Evolutionary conservation across 2,888 invertebrate species (phyloP).

Genomic region (Epiblema foenella): DNA sequence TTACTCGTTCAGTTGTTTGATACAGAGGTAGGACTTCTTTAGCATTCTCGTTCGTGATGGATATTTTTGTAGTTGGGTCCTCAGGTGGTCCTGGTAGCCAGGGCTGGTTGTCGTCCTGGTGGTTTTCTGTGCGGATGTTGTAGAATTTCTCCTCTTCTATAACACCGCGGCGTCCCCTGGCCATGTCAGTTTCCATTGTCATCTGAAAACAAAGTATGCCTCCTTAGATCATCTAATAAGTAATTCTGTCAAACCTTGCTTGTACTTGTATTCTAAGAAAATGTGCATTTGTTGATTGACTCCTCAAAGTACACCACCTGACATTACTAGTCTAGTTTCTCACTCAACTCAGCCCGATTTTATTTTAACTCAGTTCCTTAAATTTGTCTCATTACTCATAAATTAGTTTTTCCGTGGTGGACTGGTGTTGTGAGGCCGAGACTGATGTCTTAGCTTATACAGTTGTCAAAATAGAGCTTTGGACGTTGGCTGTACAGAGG

Average conservation of each 20-base stretch:
- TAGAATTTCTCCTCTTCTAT: slow-evolving; percentile 80
- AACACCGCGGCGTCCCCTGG: slow-evolving; percentile 74
- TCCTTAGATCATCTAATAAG: background rate
- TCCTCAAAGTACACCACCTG: too few species aligned
- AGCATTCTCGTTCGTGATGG: slow-evolving; percentile 66
- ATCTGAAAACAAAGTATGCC: slow-evolving; percentile 54
- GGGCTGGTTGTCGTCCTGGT: slow-evolving; percentile 59
- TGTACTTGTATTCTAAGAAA: background rate
- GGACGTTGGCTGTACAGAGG: too few species aligned
- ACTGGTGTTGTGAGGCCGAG: too few species aligned
- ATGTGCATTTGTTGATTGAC: background rate
- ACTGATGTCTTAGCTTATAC: too few species aligned
- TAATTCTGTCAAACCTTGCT: background rate
- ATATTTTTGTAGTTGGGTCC: slow-evolving; percentile 75
- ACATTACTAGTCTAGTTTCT: too few species aligned
- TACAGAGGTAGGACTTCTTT: slow-evolving; percentile 65
- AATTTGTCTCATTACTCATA: background rate
- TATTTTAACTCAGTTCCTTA: background rate
- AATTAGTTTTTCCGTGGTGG: too few species aligned
- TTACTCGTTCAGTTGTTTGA: slow-evolving; percentile 76
- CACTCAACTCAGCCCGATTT: too few species aligned
- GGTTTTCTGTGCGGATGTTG: slow-evolving; percentile 66
- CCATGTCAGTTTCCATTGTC: slow-evolving; percentile 59
- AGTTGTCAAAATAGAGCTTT: too few species aligned
- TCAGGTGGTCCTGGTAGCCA: slow-evolving; percentile 79